These are phyloP conservation scores for Parazoanthus atlanticus DNA, from an alignment of 92 coral and sea anemone genomes.

Conservation along the genomic window DNA sequence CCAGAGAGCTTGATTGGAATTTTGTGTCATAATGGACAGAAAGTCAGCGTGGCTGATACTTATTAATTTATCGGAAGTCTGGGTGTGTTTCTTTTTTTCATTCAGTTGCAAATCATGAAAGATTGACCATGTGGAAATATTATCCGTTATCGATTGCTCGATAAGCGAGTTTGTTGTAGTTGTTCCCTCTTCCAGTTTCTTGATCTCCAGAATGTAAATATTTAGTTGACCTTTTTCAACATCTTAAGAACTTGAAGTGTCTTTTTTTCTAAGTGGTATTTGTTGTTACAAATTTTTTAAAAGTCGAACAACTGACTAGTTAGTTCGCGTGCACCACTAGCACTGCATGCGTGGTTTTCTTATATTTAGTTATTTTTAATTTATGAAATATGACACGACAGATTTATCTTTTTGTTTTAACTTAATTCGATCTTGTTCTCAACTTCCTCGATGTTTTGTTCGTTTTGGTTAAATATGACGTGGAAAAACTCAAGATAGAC, in stretches of 20 bases:
- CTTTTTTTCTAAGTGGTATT: background rate
- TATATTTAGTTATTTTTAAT: background rate
- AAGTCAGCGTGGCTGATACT: background rate
- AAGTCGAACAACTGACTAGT: background rate
- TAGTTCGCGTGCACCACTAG: background rate
- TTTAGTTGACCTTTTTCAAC: slow-evolving; percentile 15
- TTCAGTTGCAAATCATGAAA: background rate
- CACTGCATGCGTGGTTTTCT: background rate
- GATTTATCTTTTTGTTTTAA: background rate
- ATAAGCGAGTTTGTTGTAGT: slow-evolving; percentile 9
- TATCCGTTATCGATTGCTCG: slow-evolving; percentile 1
- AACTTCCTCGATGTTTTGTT: background rate
- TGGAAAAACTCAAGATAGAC: background rate
- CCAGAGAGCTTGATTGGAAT: background rate
- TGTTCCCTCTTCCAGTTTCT: slow-evolving; percentile 9
- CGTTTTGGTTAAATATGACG: background rate
- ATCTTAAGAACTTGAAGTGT: background rate
- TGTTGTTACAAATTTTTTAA: background rate
- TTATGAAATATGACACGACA: background rate
- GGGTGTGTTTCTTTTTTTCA: background rate
- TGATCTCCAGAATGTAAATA: slow-evolving; percentile 26
- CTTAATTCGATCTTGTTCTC: background rate
- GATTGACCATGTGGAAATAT: background rate
- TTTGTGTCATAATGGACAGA: background rate
- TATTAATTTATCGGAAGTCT: background rate